Base-by-base conservation (phyloP, 2,888 invertebrate species). In the Pedicia rivosa region DNA sequence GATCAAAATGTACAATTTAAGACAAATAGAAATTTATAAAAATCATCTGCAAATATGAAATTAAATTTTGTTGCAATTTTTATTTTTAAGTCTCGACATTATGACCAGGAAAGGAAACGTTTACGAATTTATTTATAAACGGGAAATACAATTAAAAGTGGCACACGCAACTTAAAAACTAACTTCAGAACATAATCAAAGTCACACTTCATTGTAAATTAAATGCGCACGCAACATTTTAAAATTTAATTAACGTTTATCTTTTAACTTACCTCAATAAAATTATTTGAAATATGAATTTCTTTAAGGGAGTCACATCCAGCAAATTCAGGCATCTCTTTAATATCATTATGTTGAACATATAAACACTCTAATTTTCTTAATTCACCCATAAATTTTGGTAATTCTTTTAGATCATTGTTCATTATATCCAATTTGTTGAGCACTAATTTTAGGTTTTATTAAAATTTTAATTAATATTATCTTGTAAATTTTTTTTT, bases 281-380 rank as follows among this genome's bases (percentile, higher is more conserved):
- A 72, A 64, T 91, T 91, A 56, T 86, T 82, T 36, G 84, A 79
- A 48, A 87, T 65, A 59, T 86, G 78, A 37, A 91, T 61, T 61
- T 88, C 84, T 59, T 77, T 79, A 10, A 92, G 60, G 33, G 71
- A 67, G 34, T 69, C 66, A 54, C 86, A 88, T 35, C 81, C 79
- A 47, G 70, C 72, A 43, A 87, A 75, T 50, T 77, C 72, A 1
- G 91, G 90, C 41, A 91, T 61, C 42, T 63, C 63, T 44, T 66
- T 63, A 46, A 92, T 72, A 50, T 83, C 75, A 60, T 92, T 92
- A 52, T 86, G 80, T 49, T 86, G 77, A 4, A 82, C 71, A 52
- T 83, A 78, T 16, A 90, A 57, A 40, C 74, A 65, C 55, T 81
- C 77, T 56, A 86, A 64, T 61, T 78, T 78, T 35, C 78, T 65